These are phyloP conservation scores for Galerucella nymphaeae DNA, from an alignment of 2,888 invertebrate species.

Conservation along the genomic window DNA sequence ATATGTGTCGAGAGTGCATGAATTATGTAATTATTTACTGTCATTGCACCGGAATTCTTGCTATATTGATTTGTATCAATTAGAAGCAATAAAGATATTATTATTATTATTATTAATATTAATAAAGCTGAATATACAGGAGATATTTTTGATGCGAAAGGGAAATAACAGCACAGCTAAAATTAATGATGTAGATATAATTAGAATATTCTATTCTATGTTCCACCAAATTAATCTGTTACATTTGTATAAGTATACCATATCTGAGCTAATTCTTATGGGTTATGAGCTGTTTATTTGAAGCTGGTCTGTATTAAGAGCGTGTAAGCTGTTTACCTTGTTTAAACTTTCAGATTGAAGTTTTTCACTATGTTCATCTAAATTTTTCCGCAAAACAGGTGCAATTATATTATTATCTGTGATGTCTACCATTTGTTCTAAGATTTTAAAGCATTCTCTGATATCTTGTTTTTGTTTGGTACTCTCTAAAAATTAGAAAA, in stretches of 20 bases:
- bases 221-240: too few relatives aligned
- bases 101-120: too few relatives aligned
- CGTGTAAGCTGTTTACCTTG: background rate
- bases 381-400: slow-evolving; percentile 5
- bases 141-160: too few relatives aligned
- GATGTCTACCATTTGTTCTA: slow-evolving; percentile 47
- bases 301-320: too few relatives aligned
- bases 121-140: background rate
- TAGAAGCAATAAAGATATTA: too few relatives aligned
- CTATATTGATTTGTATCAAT: too few relatives aligned
- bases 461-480: slow-evolving; percentile 42
- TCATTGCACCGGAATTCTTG: too few relatives aligned
- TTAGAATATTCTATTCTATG: background rate
- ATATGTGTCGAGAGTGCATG: slow-evolving; percentile 7
- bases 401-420: slow-evolving; percentile 40
- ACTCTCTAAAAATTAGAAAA: slow-evolving; percentile 40
- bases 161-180: background rate
- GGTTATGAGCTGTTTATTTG: too few relatives aligned
- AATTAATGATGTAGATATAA: background rate
- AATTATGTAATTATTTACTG: too few relatives aligned
- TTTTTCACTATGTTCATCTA: slow-evolving; percentile 16
- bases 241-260: too few relatives aligned
- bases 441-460: slow-evolving; percentile 49
- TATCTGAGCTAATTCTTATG: too few relatives aligned
- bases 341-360: slow-evolving; percentile 21